Evolutionary conservation across 2,113 vertebrate genomes (phyloP), one percentile per base, ranked within the genome.

Genomic region (Pandion haliaetus): DNA sequence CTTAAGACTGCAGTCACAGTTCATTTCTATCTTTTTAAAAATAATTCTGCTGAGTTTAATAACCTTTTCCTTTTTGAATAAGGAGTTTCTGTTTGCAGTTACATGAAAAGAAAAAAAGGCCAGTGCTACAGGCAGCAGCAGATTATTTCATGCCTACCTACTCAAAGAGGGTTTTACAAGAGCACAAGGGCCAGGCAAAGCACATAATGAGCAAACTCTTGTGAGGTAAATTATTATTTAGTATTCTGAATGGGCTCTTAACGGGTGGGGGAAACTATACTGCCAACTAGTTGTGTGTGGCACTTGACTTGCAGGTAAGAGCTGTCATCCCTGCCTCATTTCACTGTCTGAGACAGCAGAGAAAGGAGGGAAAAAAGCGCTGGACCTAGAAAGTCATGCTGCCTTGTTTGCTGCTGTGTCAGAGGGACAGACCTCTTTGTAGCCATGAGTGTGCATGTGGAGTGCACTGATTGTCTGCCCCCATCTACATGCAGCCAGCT

Each of bases 21-120:
- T 94, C 92, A 91, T 96, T 88, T 77, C 79, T 93, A 34, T 93
- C 80, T 86, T 88, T 97, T 98, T 85, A 18, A 74, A 78, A 94
- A 94, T 96, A 97, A 97, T 94, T 97, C 93, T 88, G 20, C 80
- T 85, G 72, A 86, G 89, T 91, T 97, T 98, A 97, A 97, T 97
- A 97, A 96, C 93, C 93, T 96, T 95, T 97, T 95, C 92, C 71
- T 95, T 97, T 97, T 95, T 97, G 95, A 97, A 97, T 98, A 96
- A 96, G 88, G 77, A 97, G 88, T 96, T 97, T 96, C 97, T 98
- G 95, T 97, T 98, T 97, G 96, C 94, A 97, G 74, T 96, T 84
- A 84, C 82, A 94, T 93, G 91, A 97, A 95, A 95, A 97, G 95
- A 77, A 93, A 71, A 85, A 97, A 95, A 94, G 90, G 55, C 66